phyloP scores from a whole-genome alignment of 2,797 vertebrate genomes.

The Hoplostethus mediterraneus region DNA sequence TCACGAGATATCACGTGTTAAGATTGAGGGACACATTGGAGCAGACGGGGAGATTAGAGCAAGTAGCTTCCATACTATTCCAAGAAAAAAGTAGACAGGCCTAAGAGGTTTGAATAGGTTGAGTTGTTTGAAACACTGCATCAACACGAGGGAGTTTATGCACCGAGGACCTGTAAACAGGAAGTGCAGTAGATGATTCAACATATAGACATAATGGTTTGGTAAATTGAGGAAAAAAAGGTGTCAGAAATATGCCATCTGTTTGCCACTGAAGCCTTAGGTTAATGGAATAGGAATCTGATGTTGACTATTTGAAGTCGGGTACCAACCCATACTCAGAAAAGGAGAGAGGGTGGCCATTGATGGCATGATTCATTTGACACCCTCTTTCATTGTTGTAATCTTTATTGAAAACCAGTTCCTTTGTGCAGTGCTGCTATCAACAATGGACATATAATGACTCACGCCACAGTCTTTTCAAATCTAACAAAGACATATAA shows the following conservation, averaged over 20 bases:
- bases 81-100: constrained; percentile 11
- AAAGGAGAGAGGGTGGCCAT: constrained; percentile 47
- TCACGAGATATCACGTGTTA: constrained; percentile 18
- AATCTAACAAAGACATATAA: constrained; percentile 70
- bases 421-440: constrained; percentile 61
- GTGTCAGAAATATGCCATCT: constrained; percentile 7
- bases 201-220: constrained; percentile 2
- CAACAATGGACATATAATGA: constrained; percentile 75
- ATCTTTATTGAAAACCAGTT: constrained; percentile 47
- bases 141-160: background rate
- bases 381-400: constrained; percentile 54
- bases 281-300: constrained; percentile 9
- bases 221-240: background rate
- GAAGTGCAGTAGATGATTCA: background rate
- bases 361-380: constrained; percentile 69
- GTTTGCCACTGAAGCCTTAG: constrained; percentile 3
- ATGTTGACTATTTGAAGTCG: constrained; percentile 16
- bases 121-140: constrained; percentile 7
- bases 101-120: constrained; percentile 8
- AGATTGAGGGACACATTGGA: background rate
- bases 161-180: constrained; percentile 10
- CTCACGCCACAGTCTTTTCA: constrained; percentile 63
- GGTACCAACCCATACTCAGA: constrained; percentile 39
- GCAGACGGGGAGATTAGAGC: background rate
- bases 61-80: background rate